Conservation (phyloP, 2,888 invertebrate species). For the Carcina quercana region DNA sequence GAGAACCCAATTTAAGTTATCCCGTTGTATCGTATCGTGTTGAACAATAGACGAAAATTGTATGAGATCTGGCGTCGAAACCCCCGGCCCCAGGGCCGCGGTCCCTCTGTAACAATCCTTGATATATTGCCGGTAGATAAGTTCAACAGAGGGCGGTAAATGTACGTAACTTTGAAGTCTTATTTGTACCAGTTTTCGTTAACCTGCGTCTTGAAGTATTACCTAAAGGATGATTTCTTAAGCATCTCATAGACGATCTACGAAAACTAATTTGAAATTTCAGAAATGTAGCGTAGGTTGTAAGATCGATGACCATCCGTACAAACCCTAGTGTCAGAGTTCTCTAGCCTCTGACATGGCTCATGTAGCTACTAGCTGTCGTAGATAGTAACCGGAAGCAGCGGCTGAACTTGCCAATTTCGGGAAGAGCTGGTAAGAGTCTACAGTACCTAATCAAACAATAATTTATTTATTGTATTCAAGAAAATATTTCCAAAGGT, state of each 20-base stretch:
- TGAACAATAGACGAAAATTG: slow-evolving; percentile 46
- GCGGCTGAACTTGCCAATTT: too few relatives aligned
- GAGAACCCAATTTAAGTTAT: slow-evolving; percentile 38
- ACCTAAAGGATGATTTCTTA: not conserved
- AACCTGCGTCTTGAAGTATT: not conserved
- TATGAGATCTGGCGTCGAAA: slow-evolving; percentile 34
- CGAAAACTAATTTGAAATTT: too few relatives aligned
- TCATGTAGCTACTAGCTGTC: too few relatives aligned
- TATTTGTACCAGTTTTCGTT: not conserved
- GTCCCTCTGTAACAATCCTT: slow-evolving; percentile 4
- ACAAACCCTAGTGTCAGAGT: too few relatives aligned
- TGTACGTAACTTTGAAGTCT: not conserved
- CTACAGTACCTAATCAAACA: too few relatives aligned
- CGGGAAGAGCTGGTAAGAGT: too few relatives aligned
- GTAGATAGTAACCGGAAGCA: too few relatives aligned
- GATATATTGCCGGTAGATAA: slow-evolving; percentile 19
- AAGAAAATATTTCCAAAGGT: too few relatives aligned
- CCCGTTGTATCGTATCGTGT: slow-evolving; percentile 33
- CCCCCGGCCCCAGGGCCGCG: slow-evolving; percentile 27
- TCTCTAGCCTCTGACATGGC: too few relatives aligned
- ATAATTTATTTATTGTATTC: too few relatives aligned
- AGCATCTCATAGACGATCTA: not conserved
- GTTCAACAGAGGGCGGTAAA: slow-evolving; percentile 1
- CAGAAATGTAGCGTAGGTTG: too few relatives aligned
- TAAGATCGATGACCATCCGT: too few relatives aligned